These are phyloP conservation scores for Cardiocondyla obscurior DNA, from an alignment of 1,140 invertebrate species.

Conservation along the genomic window DNA sequence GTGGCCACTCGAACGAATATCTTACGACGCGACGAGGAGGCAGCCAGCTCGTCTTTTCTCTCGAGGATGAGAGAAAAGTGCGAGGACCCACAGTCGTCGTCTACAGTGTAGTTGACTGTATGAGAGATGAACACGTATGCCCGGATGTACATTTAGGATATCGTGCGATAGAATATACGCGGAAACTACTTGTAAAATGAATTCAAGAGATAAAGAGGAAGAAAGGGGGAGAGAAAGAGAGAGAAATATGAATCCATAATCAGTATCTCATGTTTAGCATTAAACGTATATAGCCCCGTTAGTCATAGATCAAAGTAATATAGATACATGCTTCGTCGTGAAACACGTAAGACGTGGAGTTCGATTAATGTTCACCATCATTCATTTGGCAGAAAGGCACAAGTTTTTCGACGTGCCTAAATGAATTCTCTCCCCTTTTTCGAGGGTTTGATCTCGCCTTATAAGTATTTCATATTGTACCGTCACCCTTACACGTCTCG, in stretches of 20 bases:
- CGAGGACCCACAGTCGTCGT: constrained; percentile 8
- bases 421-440: background rate
- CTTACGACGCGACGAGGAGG: constrained; percentile 29
- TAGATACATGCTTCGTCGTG: background rate
- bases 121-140: background rate
- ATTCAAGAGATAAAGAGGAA: background rate
- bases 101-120: background rate
- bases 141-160: background rate
- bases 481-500: background rate
- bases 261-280: background rate
- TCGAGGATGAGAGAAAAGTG: constrained; percentile 47
- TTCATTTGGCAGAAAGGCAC: background rate
- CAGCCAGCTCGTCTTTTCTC: constrained; percentile 29
- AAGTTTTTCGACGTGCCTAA: background rate
- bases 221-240: background rate
- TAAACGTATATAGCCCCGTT: background rate
- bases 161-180: background rate
- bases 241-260: background rate
- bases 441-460: background rate
- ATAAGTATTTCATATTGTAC: constrained; percentile 4
- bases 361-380: background rate
- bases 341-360: background rate
- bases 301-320: background rate
- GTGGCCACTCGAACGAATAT: constrained; percentile 51
- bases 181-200: background rate